Evolutionary conservation across 1,140 invertebrate species (phyloP), one percentile per base, ranked within the genome.

Genomic region (Euwallacea fornicatus): DNA sequence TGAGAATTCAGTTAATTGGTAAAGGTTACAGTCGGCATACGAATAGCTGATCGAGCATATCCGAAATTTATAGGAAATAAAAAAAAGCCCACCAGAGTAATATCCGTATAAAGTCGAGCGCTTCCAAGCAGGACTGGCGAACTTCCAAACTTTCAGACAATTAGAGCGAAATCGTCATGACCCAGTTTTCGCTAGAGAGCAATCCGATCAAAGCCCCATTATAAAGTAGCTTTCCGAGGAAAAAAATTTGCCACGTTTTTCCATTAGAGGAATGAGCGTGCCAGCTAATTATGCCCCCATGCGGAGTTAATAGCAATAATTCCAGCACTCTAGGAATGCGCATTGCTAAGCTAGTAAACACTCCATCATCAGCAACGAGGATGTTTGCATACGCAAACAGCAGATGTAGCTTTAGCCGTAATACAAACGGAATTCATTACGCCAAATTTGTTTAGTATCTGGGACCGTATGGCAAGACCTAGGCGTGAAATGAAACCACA

Each of bases 401-500:
- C 9, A 50, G 46, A 50, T 50, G 46, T 13, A 50, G 13, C 46
- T 50, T 50, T 50, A 10, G 46, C 46, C 9, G 13, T 11, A 13
- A 50, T 11, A 50, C 46, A 50, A 50, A 50, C 46, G 13, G 46
- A 50, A 50, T 50, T 11, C 46, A 50, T 50, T 50, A 50, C 13
- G 46, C 46, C 13, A 50, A 50, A 50, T 50, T 50, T 13, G 46
- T 50, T 50, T 13, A 50, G 46, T 13, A 50, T 33, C 21, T 33
- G 21, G 46, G 9, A 13, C 9, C 13, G 46, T 10, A 13, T 50
- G 46, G 9, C 13, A 50, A 13, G 13, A 13, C 46, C 9, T 11
- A 50, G 9, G 46, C 13, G 9, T 13, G 46, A 13, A 50, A 50
- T 50, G 46, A 50, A 11, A 50, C 9, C 46, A 50, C 46, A 50